A percentile compares a stretch with the other conserved stretches of the same genome.
Evolutionary conservation across 2,888 invertebrate genomes (phyloP).

Genomic region (Cephus pygmeus): DNA sequence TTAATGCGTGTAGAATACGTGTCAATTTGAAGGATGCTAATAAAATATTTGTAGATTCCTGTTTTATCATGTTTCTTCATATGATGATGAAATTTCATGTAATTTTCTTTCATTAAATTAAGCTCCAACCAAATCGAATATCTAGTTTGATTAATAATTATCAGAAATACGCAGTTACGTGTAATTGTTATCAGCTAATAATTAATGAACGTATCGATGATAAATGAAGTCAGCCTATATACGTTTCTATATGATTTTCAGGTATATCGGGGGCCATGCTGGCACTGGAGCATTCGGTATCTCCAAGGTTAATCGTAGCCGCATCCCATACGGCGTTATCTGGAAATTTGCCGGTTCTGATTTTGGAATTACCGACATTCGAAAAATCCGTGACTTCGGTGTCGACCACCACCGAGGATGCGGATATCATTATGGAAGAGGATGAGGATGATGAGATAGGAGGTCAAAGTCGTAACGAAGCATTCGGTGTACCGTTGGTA

Average conservation of each 20-base stretch:
- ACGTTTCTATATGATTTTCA: constrained; percentile 19
- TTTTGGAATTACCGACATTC: constrained; percentile 68
- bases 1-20: not conserved
- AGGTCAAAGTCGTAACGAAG: constrained; percentile 19
- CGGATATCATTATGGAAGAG: constrained; percentile 35
- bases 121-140: not conserved
- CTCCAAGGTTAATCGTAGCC: constrained; percentile 75
- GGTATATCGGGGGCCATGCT: constrained; percentile 42
- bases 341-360: constrained; percentile 81
- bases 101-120: not conserved
- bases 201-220: not conserved
- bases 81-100: not conserved
- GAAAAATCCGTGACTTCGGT: constrained; percentile 39
- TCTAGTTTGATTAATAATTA: not conserved
- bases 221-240: not conserved
- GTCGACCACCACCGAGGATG: constrained; percentile 34
- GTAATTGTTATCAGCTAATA: not conserved
- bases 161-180: not conserved
- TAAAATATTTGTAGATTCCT: not conserved
- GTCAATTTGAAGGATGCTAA: not conserved
- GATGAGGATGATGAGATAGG: constrained; percentile 26
- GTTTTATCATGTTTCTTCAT: not conserved
- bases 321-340: constrained; percentile 81
- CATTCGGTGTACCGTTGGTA: constrained; percentile 38
- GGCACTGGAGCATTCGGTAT: constrained; percentile 43